Conservation (phyloP, 1,140 invertebrate genomes). For the Riptortus pedestris region DNA sequence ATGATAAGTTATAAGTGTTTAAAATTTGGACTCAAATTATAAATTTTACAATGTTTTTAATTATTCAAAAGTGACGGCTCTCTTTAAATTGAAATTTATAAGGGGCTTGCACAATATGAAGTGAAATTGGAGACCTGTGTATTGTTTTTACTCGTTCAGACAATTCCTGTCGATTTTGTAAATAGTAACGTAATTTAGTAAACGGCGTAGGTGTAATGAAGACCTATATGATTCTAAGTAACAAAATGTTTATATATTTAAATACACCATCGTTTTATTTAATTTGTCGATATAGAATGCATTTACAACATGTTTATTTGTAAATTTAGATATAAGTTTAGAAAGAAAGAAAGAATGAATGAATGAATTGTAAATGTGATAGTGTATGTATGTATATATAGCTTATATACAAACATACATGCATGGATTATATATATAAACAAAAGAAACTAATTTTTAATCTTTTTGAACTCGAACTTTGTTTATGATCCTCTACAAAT, state of each 20-base stretch:
- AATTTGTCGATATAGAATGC: slow-evolving; percentile 17
- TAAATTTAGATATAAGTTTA: slow-evolving; percentile 12
- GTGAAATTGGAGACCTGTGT: background rate
- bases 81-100: background rate
- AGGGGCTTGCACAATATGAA: background rate
- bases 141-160: slow-evolving; percentile 1
- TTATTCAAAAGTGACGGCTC: background rate
- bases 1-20: background rate
- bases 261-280: slow-evolving; percentile 18
- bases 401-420: too few species aligned
- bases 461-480: too few species aligned
- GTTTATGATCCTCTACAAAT: too few species aligned
- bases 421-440: too few species aligned
- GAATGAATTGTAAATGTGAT: too few species aligned
- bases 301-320: slow-evolving; percentile 16
- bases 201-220: slow-evolving; percentile 1
- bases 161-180: background rate
- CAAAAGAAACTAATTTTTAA: too few species aligned
- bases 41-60: background rate
- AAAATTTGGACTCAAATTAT: background rate
- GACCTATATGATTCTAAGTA: slow-evolving; percentile 10
- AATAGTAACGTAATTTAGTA: slow-evolving; percentile 2
- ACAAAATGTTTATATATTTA: slow-evolving; percentile 19
- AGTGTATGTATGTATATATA: too few species aligned
- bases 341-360: slow-evolving; percentile 4